A percentile compares a stretch with the other conserved stretches of the same genome.
Conservation (phyloP, 2,113 vertebrate species). For the Eleginops maclovinus region DNA sequence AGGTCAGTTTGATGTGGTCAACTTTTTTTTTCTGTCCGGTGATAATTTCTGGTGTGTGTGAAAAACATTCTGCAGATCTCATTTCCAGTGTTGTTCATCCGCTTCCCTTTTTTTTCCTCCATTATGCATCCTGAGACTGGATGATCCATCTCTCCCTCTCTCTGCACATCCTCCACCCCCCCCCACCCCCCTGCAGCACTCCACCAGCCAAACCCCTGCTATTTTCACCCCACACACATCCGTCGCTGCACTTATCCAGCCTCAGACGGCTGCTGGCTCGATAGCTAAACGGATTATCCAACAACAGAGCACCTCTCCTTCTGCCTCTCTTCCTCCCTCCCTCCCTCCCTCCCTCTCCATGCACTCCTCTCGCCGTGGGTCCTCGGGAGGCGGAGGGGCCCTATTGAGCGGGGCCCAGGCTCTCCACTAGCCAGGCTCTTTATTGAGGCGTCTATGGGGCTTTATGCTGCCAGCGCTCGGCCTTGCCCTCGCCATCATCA, state of each 20-base stretch:
- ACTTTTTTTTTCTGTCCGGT: conserved; percentile 30
- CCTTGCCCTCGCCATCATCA: conserved; percentile 98
- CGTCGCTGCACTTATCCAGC: conserved; percentile 86
- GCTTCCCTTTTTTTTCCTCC: conserved; percentile 40
- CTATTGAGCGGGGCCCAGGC: conserved; percentile 92
- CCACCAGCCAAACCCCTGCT: conserved; percentile 71
- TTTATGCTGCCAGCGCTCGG: conserved; percentile 93
- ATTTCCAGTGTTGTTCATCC: conserved; percentile 51
- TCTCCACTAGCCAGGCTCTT: conserved; percentile 91
- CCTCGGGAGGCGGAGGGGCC: conserved; percentile 77
- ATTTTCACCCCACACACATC: conserved; percentile 87
- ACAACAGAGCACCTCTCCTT: conserved; percentile 93
- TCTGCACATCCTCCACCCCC: conserved; percentile 49
- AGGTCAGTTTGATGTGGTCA: conserved; percentile 5
- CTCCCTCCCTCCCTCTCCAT: conserved; percentile 47
- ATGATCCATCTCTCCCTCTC: conserved; percentile 65
- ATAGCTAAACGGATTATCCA: conserved; percentile 93
- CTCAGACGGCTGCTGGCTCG: conserved; percentile 93
- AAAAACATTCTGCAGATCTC: conserved; percentile 49
- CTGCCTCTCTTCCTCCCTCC: conserved; percentile 82
- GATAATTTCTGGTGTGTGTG: conserved; percentile 42
- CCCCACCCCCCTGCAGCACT: conserved; percentile 71
- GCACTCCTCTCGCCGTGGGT: conserved; percentile 73
- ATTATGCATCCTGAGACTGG: conserved; percentile 60
- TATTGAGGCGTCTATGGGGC: conserved; percentile 94